Evolutionary conservation across 2,113 vertebrate species (phyloP).

Genomic region (Poeciliopsis prolifica): DNA sequence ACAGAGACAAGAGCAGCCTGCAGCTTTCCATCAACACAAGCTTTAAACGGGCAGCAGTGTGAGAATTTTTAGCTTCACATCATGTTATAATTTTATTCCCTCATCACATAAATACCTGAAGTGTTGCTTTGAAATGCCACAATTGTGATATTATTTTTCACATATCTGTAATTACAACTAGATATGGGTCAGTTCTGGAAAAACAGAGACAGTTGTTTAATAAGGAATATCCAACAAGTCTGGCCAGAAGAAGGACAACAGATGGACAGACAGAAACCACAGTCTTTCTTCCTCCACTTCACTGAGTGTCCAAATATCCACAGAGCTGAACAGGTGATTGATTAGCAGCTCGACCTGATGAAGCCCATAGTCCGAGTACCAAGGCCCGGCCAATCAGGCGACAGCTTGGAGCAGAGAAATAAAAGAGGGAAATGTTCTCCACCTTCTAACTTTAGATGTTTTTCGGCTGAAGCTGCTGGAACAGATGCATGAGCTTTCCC

Average conservation of each 20-base stretch:
- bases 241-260: constrained; percentile 14
- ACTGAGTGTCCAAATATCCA: constrained; percentile 69
- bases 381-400: constrained; percentile 46
- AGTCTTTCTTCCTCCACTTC: constrained; percentile 51
- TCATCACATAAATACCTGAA: no score
- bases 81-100: no score
- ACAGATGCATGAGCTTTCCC: constrained; percentile 10
- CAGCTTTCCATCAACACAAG: constrained; percentile 27
- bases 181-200: not conserved
- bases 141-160: no score
- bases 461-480: not conserved
- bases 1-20: constrained; percentile 10
- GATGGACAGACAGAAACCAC: constrained; percentile 58
- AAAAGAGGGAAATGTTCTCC: not conserved
- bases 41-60: constrained; percentile 15
- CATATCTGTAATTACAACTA: no score
- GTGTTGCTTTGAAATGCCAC: no score
- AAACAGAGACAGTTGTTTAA: constrained; percentile 22
- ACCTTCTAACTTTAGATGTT: not conserved
- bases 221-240: constrained; percentile 36
- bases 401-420: constrained; percentile 6
- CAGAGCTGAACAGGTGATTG: constrained; percentile 63
- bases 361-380: constrained; percentile 71
- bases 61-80: not conserved
- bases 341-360: constrained; percentile 65